Evolutionary conservation across 2,888 invertebrate species (phyloP), one percentile per base, ranked within the genome.

Genomic region (Liodrosophila aerea): DNA sequence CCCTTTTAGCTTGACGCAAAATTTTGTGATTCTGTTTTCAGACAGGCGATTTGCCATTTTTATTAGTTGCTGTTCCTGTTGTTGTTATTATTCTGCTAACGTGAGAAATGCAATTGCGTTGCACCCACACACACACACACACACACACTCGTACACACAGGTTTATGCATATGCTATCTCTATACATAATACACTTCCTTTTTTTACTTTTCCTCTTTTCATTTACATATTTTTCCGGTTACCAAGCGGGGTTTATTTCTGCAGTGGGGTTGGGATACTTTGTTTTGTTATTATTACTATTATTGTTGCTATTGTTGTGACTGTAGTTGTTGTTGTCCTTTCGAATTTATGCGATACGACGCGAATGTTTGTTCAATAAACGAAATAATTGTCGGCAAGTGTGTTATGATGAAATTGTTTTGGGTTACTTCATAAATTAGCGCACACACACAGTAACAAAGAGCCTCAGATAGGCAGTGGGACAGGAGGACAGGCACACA

Each of bases 361-460:
- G 78, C 80, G 78, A 78, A 78, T 78, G 78, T 78, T 78, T 78
- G 85, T 78, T 78, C 78, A 78, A 78, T 78, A 78, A 78, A 78
- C 85, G 85, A 78, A 78, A 78, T 78, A 78, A 78, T 78, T 78
- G 78, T 76, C 69, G 83, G 78, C 86, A 80, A 78, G 85, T 78
- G 78, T 78, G 85, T 78, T 78, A 80, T 78, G 85, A 80, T 85
- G 80, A 85, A 78, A 78, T 78, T 78, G 85, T 78, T 83, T 85
- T 85, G 78, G 78, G 84, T 83, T 78, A 85, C 78, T 78, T 78
- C 85, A 85, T 78, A 78, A 78, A 78, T 78, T 78, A 78, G 81
- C 81, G 64, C 83, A 85, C 75, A 67, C 59, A 56, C 51, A 60
- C 16, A 50, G 27, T 13, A 33, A 29, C 16, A 47, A 18, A 39